These are phyloP conservation scores for Arrhamphus sclerolepis DNA, from an alignment of 2,797 vertebrate species.

Conservation along the genomic window DNA sequence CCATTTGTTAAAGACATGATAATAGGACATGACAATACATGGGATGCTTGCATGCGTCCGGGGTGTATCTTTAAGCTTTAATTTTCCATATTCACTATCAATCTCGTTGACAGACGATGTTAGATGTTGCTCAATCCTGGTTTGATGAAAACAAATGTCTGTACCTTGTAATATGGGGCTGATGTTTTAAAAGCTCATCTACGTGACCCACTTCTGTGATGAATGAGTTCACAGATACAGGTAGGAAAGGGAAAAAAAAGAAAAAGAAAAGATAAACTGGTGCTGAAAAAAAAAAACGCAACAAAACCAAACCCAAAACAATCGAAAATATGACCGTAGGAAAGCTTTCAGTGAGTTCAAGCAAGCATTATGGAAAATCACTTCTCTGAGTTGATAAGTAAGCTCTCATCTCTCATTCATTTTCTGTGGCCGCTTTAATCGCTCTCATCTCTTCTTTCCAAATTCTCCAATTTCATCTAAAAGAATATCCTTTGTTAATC, in stretches of 20 bases:
- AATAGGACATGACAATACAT: slow-evolving; percentile 64
- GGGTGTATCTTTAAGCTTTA: slow-evolving; percentile 40
- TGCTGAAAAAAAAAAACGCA: neutral
- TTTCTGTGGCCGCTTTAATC: too few relatives aligned
- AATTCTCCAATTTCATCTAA: slow-evolving; percentile 69
- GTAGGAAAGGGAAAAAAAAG: slow-evolving; percentile 38
- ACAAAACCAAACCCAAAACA: neutral
- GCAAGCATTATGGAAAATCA: slow-evolving; percentile 48
- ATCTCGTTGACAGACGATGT: slow-evolving; percentile 40
- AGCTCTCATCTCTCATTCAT: slow-evolving; percentile 22
- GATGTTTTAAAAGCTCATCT: slow-evolving; percentile 47
- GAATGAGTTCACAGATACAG: slow-evolving; percentile 43
- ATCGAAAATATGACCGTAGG: slow-evolving; percentile 43
- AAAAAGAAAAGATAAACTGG: slow-evolving; percentile 19
- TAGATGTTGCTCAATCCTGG: slow-evolving; percentile 40
- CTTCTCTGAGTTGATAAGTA: slow-evolving; percentile 49
- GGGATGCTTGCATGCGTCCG: slow-evolving; percentile 42
- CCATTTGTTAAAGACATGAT: slow-evolving; percentile 71
- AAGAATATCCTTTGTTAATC: slow-evolving; percentile 77
- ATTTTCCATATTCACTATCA: slow-evolving; percentile 48
- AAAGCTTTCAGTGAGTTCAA: slow-evolving; percentile 42
- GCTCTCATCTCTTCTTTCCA: slow-evolving; percentile 47
- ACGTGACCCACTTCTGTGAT: slow-evolving; percentile 62
- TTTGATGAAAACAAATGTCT: slow-evolving; percentile 62
- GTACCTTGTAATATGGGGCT: slow-evolving; percentile 45